Percentiles rank a stretch among this genome's conserved stretches.
Evolutionary conservation across 1,140 invertebrate species (phyloP).

Genomic region (Drosophila subpulchrella): DNA sequence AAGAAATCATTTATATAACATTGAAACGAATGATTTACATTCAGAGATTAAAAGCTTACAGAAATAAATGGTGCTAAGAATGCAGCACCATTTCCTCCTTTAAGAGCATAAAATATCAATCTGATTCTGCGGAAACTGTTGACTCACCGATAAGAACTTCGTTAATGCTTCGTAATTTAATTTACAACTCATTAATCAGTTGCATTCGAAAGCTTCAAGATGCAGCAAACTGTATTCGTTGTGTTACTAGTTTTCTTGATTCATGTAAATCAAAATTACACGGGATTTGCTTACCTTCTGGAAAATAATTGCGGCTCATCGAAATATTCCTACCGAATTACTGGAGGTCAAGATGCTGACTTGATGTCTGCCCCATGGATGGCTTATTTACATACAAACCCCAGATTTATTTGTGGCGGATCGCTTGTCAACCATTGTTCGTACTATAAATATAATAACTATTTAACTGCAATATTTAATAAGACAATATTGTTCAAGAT

Average conservation of each 20-base stretch:
- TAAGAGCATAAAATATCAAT: neutral
- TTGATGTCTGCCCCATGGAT: conserved; percentile 1
- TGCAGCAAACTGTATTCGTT: neutral
- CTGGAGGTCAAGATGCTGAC: neutral
- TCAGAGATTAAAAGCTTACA: no score
- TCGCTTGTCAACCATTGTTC: conserved; percentile 1
- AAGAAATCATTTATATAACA: no score
- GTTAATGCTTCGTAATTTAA: neutral
- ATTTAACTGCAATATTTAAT: neutral
- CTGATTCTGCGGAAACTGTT: neutral
- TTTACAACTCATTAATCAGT: neutral
- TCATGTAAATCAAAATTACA: no score
- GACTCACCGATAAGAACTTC: neutral
- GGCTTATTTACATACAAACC: neutral
- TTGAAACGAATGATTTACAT: no score
- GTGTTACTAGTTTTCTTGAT: neutral
- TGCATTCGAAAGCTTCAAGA: neutral
- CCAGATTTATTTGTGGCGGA: conserved; percentile 5
- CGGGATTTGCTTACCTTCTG: neutral
- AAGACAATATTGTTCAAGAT: no score
- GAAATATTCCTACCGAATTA: neutral
- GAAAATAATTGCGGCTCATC: neutral
- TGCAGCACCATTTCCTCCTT: neutral
- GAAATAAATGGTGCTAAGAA: no score
- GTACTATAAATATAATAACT: neutral